phyloP scores from a whole-genome alignment of 2,797 vertebrate genomes.

The Typhlichthys subterraneus region DNA sequence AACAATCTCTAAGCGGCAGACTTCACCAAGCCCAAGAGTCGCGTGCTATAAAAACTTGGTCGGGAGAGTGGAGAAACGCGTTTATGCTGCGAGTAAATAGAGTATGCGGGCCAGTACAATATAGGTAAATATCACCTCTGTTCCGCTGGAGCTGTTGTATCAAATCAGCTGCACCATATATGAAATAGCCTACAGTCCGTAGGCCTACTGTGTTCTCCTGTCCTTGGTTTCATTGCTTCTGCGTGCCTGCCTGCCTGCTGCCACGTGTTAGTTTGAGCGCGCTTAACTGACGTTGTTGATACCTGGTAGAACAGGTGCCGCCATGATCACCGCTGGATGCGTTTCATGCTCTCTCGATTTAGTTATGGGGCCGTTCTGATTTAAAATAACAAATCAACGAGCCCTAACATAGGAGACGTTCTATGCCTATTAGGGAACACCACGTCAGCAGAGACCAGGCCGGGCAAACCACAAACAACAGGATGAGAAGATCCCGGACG shows the following conservation, averaged over 20 bases:
- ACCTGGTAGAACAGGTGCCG: slow-evolving; percentile 43
- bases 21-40: slow-evolving; percentile 64
- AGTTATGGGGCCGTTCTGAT: slow-evolving; percentile 17
- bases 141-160: slow-evolving; percentile 31
- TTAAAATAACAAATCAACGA: too few species aligned
- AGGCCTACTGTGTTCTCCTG: background rate
- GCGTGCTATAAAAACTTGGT: slow-evolving; percentile 50
- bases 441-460: too few species aligned
- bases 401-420: too few species aligned
- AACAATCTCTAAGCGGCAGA: slow-evolving; percentile 77
- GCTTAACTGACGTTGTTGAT: background rate
- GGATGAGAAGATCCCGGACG: too few species aligned
- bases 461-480: too few species aligned
- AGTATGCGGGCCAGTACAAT: slow-evolving; percentile 23
- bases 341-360: slow-evolving; percentile 47
- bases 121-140: slow-evolving; percentile 25
- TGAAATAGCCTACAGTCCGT: slow-evolving; percentile 15
- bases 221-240: background rate
- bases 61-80: slow-evolving; percentile 55
- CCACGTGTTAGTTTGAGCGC: background rate
- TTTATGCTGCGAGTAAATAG: slow-evolving; percentile 44
- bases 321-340: slow-evolving; percentile 23
- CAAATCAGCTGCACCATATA: background rate
- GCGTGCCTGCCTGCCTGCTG: too few species aligned
- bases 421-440: too few species aligned